Conservation (phyloP, 2,888 invertebrate species). For the Calliscelio sp. region DNA sequence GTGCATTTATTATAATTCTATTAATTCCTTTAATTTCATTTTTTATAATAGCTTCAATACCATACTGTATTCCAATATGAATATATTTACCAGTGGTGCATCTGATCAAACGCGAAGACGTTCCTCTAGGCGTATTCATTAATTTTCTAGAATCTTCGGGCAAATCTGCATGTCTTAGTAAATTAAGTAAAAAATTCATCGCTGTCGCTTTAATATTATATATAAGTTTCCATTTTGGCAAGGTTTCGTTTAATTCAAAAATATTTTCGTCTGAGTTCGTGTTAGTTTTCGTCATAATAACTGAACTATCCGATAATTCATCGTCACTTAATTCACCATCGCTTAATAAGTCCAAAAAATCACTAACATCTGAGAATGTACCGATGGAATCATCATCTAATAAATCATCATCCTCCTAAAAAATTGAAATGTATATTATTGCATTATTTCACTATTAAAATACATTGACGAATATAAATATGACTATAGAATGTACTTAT, state of each 20-base stretch:
- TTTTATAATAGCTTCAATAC: constrained; percentile 1
- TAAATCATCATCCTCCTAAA: background rate
- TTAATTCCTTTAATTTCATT: background rate
- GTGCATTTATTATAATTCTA: background rate
- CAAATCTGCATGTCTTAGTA: background rate
- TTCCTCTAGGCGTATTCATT: constrained; percentile 14
- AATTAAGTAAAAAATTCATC: constrained; percentile 17
- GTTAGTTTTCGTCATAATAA: no score
- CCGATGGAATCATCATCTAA: background rate
- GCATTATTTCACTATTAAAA: no score
- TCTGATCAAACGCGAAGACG: constrained; percentile 1
- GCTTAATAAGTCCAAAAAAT: no score
- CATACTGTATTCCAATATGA: constrained; percentile 10
- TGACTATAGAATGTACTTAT: no score
- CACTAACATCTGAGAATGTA: background rate
- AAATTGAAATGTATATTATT: background rate
- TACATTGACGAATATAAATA: no score
- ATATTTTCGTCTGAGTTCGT: no score
- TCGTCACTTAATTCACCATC: no score
- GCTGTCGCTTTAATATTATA: constrained; percentile 1
- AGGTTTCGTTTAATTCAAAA: no score
- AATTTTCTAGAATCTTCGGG: constrained; percentile 9
- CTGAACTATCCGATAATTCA: no score
- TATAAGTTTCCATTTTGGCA: no score
- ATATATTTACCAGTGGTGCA: constrained; percentile 6